A percentile compares a stretch with the other conserved stretches of the same genome.
Conservation (phyloP, 2,888 invertebrate genomes). For the Melanotus villosus region DNA sequence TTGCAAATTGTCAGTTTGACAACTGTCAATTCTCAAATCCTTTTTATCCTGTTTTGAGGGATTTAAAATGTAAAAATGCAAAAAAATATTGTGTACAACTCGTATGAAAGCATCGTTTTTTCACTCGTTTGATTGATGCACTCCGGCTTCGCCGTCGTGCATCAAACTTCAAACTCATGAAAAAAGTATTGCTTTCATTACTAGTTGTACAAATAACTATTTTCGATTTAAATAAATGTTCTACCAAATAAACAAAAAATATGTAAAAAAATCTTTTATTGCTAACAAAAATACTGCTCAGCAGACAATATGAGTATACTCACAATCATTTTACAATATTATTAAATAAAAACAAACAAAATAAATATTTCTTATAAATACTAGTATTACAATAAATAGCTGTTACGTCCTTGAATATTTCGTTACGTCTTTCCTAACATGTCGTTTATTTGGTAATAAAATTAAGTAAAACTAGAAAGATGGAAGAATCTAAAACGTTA, state of each 20-base stretch:
- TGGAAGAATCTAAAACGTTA: neutral
- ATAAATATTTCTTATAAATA: slow-evolving; percentile 26
- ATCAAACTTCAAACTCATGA: too few relatives aligned
- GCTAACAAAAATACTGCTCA: slow-evolving; percentile 28
- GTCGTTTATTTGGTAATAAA: slow-evolving; percentile 8
- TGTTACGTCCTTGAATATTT: neutral
- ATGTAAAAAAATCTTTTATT: slow-evolving; percentile 21
- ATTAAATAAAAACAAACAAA: slow-evolving; percentile 12
- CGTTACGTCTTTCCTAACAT: slow-evolving; percentile 15
- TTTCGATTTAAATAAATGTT: too few relatives aligned
- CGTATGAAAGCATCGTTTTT: too few relatives aligned
- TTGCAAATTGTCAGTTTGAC: too few relatives aligned
- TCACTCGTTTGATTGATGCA: too few relatives aligned
- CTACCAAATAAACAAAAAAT: neutral
- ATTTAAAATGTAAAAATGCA: too few relatives aligned
- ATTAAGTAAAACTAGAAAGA: neutral
- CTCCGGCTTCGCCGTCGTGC: too few relatives aligned
- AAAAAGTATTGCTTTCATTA: too few relatives aligned
- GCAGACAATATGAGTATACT: slow-evolving; percentile 16
- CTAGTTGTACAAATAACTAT: too few relatives aligned
- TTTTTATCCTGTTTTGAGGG: too few relatives aligned
- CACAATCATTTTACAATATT: slow-evolving; percentile 17
- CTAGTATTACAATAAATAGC: slow-evolving; percentile 29
- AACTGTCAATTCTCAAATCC: too few relatives aligned
- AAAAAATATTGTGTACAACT: too few relatives aligned